These are phyloP conservation scores for Gulo gulo DNA, from an alignment of 2,113 vertebrate genomes.

Conservation along the genomic window DNA sequence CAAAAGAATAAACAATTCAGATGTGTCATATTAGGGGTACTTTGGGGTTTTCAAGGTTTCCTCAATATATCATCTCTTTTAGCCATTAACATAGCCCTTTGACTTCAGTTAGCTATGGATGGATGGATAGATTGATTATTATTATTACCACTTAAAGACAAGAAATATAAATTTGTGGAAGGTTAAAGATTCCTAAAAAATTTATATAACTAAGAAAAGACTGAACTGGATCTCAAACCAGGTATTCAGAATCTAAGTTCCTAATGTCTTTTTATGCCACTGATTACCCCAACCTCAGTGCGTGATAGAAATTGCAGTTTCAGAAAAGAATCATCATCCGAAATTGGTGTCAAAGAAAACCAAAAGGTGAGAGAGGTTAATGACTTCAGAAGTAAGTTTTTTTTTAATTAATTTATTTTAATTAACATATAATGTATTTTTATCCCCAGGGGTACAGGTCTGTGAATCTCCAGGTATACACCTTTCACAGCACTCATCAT, in stretches of 20 bases:
- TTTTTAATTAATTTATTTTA: too few species aligned
- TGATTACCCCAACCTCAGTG: background rate
- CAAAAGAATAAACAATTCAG: background rate
- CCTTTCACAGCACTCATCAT: too few species aligned
- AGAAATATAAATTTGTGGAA: background rate
- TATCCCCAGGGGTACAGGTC: too few species aligned
- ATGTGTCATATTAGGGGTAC: background rate
- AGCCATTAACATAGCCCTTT: background rate
- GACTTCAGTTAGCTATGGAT: background rate
- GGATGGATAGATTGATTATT: background rate
- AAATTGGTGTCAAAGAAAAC: background rate
- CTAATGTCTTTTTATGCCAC: background rate
- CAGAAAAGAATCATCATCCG: background rate
- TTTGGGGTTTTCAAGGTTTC: background rate
- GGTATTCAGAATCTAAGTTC: background rate
- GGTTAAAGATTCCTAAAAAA: background rate
- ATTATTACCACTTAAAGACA: background rate
- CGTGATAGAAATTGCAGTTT: background rate
- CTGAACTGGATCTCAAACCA: background rate
- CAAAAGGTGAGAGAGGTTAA: background rate
- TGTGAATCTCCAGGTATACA: too few species aligned
- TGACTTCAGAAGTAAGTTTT: background rate
- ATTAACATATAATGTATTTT: too few species aligned
- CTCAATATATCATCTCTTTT: background rate
- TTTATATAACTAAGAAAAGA: background rate